A percentile compares a stretch with the other conserved stretches of the same genome.
Conservation (phyloP, 2,113 vertebrate genomes). For the Galeopterus variegatus region DNA sequence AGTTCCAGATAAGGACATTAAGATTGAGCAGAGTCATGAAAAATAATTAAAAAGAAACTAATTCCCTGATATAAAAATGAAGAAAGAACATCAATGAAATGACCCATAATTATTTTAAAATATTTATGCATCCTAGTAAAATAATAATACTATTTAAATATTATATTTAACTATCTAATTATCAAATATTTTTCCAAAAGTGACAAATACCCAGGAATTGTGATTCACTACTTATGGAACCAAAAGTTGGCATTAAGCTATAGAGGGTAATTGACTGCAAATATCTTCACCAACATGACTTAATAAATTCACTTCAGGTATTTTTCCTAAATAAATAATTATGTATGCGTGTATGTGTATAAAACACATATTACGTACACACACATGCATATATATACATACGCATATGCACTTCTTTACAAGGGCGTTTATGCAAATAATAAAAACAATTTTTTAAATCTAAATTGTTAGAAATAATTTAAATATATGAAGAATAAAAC, state of each 20-base stretch:
- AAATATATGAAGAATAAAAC: constrained; percentile 1
- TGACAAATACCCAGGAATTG: background rate
- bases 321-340: constrained; percentile 33
- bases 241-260: background rate
- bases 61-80: background rate
- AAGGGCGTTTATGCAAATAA: background rate
- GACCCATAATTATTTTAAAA: background rate
- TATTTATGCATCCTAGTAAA: background rate
- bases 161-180: background rate
- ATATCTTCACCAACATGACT: background rate
- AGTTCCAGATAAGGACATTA: background rate
- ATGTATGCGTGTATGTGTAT: background rate
- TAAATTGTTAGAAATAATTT: background rate
- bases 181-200: background rate
- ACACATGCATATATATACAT: background rate
- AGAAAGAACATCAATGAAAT: background rate
- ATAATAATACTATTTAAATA: background rate
- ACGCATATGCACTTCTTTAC: background rate
- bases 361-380: background rate
- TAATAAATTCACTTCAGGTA: background rate
- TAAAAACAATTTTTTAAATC: background rate
- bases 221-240: background rate
- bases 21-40: background rate
- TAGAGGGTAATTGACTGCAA: background rate
- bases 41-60: constrained; percentile 15